These are phyloP conservation scores for Sebastes goodei DNA, from an alignment of 2,797 vertebrate genomes.

Conservation along the genomic window DNA sequence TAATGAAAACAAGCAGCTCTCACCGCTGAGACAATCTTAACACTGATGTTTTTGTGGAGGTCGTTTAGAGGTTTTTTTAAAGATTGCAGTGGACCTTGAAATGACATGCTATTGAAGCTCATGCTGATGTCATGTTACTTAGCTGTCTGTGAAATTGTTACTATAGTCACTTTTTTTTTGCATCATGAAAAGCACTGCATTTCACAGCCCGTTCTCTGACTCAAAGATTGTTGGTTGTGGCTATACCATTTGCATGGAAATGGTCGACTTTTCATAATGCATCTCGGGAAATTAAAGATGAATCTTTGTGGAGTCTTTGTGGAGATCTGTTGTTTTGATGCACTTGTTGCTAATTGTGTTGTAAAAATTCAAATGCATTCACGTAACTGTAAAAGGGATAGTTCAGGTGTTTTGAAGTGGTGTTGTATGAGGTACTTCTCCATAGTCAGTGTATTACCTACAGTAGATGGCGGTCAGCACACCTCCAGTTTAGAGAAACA, in stretches of 20 bases:
- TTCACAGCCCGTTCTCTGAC: slow-evolving; percentile 36
- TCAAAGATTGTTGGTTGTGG: slow-evolving; percentile 28
- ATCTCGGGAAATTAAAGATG: slow-evolving; percentile 69
- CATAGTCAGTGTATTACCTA: neutral
- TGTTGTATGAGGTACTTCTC: neutral
- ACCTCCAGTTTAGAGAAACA: neutral
- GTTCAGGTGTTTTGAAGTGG: neutral
- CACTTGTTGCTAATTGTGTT: neutral
- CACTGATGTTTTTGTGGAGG: neutral
- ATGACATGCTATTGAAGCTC: slow-evolving; percentile 29
- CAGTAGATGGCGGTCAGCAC: accelerated
- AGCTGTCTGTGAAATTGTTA: slow-evolving; percentile 45
- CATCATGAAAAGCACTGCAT: slow-evolving; percentile 26
- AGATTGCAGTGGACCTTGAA: slow-evolving; percentile 21
- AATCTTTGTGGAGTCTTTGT: slow-evolving; percentile 58
- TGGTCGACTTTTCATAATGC: slow-evolving; percentile 60
- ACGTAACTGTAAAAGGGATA: neutral
- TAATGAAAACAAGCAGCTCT: slow-evolving; percentile 30
- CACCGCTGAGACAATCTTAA: slow-evolving; percentile 58
- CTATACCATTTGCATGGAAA: slow-evolving; percentile 72
- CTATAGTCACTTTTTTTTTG: neutral
- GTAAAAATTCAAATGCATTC: neutral
- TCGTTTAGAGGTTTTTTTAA: neutral
- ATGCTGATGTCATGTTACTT: slow-evolving; percentile 48
- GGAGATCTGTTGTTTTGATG: neutral